These are phyloP conservation scores for Anolis sagrei DNA, from an alignment of 2,113 vertebrate genomes.

Conservation along the genomic window DNA sequence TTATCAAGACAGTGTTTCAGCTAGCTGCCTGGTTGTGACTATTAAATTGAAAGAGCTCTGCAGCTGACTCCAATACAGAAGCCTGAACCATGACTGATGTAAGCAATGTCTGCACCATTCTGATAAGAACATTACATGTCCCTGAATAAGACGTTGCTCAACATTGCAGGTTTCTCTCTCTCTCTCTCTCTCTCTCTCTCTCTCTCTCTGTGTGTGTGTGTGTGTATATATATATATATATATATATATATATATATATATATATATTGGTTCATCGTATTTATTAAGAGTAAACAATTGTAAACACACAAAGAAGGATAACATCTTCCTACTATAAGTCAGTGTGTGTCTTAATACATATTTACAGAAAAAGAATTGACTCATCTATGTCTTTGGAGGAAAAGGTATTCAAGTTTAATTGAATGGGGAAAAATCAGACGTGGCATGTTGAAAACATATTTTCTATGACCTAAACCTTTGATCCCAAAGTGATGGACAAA, in stretches of 20 bases:
- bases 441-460: not conserved
- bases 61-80: rapidly evolving
- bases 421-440: not conserved
- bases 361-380: conserved; percentile 3
- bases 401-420: conserved; percentile 1
- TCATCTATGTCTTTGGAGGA: not conserved
- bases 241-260: conserved; percentile 12
- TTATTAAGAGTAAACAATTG: rapidly evolving
- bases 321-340: not conserved
- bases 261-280: not conserved
- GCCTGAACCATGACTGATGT: conserved; percentile 52
- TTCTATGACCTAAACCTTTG: not conserved
- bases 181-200: no score
- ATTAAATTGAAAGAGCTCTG: conserved; percentile 24
- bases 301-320: not conserved
- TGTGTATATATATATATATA: conserved; percentile 6
- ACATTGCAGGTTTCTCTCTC: no score
- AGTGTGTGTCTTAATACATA: rapidly evolving
- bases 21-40: conserved; percentile 58
- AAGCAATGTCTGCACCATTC: conserved; percentile 29
- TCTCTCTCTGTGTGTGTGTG: no score
- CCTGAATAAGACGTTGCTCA: conserved; percentile 60
- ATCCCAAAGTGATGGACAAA: not conserved
- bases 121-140: conserved; percentile 66
- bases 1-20: conserved; percentile 53